Evolutionary conservation across 2,113 vertebrate genomes (phyloP).

Genomic region (Rhabdomys dilectus): DNA sequence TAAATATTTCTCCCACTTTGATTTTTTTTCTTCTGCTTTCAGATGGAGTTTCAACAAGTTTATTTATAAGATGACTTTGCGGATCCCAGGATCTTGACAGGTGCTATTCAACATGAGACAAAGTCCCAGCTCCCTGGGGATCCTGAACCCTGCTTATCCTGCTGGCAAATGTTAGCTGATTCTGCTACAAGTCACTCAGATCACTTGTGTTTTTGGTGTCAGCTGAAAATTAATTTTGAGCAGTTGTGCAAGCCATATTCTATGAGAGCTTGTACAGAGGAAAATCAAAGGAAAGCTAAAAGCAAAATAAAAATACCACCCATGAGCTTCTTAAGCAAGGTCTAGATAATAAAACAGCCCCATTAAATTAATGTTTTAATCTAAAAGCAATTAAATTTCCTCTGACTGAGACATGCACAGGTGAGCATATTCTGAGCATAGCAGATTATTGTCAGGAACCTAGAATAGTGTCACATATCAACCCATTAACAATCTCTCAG

Average conservation of each 20-base stretch:
- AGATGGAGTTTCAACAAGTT: constrained; percentile 49
- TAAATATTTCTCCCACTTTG: constrained; percentile 58
- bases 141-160: constrained; percentile 20
- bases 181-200: background rate
- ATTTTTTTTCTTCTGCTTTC: constrained; percentile 33
- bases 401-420: background rate
- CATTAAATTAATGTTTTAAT: constrained; percentile 60
- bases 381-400: constrained; percentile 36
- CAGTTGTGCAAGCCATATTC: background rate
- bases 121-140: background rate
- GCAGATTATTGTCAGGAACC: constrained; percentile 42
- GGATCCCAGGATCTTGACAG: constrained; percentile 62
- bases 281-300: constrained; percentile 41
- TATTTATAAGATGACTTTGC: background rate
- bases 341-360: constrained; percentile 50
- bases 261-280: background rate
- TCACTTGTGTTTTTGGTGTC: background rate
- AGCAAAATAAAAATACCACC: background rate
- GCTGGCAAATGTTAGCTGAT: constrained; percentile 26
- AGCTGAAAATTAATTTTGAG: constrained; percentile 57
- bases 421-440: background rate
- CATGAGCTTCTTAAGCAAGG: constrained; percentile 14
- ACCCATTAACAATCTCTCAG: constrained; percentile 59
- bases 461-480: constrained; percentile 31
- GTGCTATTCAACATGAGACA: constrained; percentile 46